These are phyloP conservation scores for Puffinus mauretanicus DNA, from an alignment of 2,113 vertebrate genomes.

Conservation along the genomic window DNA sequence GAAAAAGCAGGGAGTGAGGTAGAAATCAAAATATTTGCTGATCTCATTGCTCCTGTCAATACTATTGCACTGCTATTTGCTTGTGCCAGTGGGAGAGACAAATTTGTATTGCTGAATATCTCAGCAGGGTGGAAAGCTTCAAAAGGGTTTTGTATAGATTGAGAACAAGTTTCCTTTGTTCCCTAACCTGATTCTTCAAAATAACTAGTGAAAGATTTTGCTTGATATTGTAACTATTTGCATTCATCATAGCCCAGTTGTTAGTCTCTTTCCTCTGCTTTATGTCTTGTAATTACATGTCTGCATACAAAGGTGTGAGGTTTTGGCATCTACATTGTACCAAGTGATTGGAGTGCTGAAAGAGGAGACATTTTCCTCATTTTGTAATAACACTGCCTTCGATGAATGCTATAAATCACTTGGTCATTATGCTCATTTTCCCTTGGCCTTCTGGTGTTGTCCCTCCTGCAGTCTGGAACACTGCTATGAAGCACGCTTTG, in stretches of 20 bases:
- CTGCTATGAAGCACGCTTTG: not conserved
- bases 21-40: not conserved
- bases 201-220: not conserved
- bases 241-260: not conserved
- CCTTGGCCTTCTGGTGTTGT: conserved; percentile 29
- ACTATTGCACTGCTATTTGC: not conserved
- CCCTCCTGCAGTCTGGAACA: conserved; percentile 8
- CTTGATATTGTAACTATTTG: not conserved
- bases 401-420: not conserved
- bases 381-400: not conserved
- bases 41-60: not conserved
- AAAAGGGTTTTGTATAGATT: not conserved
- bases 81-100: not conserved
- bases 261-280: not conserved
- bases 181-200: not conserved
- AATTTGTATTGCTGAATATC: not conserved
- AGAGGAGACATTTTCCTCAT: not conserved
- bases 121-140: not conserved
- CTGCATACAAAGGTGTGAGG: not conserved
- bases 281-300: not conserved
- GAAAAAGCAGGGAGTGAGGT: not conserved
- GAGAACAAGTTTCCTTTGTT: not conserved
- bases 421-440: conserved; percentile 36
- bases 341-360: not conserved
- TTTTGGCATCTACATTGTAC: not conserved